A percentile compares a stretch with the other conserved stretches of the same genome.
phyloP scores from a whole-genome alignment of 2,113 vertebrate genomes.

The Gorsachius goisagi region DNA sequence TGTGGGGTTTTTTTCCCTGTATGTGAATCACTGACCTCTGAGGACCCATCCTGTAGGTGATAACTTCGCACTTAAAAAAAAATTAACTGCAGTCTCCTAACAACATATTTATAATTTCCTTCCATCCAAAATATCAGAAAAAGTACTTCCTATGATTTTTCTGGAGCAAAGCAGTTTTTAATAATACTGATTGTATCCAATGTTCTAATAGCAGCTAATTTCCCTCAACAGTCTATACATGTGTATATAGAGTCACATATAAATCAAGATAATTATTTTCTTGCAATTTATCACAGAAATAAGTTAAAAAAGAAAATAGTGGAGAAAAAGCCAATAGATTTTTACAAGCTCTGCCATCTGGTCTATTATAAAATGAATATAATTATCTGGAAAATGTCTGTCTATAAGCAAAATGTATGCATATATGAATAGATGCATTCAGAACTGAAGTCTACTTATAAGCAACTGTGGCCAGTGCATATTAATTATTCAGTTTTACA shows the following conservation, averaged over 20 bases:
- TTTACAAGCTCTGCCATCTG: not conserved
- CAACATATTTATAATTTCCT: not conserved
- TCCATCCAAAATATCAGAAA: not conserved
- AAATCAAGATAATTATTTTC: slow-evolving; percentile 10
- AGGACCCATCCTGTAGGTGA: not conserved
- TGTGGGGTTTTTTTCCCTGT: fast-evolving
- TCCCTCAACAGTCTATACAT: not conserved
- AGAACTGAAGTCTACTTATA: not conserved
- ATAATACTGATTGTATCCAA: not conserved
- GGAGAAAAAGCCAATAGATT: not conserved
- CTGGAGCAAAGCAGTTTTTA: not conserved
- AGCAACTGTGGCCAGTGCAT: not conserved
- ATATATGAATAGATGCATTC: not conserved
- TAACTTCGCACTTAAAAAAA: not conserved
- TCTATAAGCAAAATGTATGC: not conserved
- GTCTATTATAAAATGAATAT: not conserved
- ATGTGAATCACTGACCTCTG: not conserved
- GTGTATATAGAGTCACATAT: not conserved
- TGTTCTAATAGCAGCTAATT: not conserved
- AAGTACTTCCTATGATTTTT: not conserved
- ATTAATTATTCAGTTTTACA: not conserved
- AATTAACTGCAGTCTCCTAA: not conserved
- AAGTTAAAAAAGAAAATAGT: not conserved
- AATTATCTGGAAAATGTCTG: not conserved
- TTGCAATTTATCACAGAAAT: not conserved